Evolutionary conservation across 2,797 vertebrate genomes (phyloP).

Genomic region (Coregonus ussuriensis): DNA sequence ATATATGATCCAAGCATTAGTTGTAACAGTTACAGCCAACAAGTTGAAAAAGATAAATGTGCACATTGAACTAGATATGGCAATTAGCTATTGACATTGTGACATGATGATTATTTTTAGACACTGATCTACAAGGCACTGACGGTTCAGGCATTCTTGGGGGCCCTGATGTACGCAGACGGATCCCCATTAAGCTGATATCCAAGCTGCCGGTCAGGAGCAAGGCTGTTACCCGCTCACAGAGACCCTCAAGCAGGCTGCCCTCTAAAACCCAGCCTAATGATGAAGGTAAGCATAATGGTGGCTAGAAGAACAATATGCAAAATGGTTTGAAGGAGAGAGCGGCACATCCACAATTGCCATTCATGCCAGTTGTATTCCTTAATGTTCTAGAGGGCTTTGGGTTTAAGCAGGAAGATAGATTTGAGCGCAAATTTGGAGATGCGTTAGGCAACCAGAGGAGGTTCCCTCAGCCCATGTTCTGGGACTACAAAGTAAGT

Average conservation of each 20-base stretch:
- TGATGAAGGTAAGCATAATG: conserved; percentile 81
- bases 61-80: too few relatives aligned
- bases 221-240: conserved; percentile 81
- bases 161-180: conserved; percentile 92
- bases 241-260: conserved; percentile 80
- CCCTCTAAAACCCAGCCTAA: conserved; percentile 81
- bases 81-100: too few relatives aligned
- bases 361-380: too few relatives aligned
- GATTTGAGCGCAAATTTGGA: conserved; percentile 90
- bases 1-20: too few relatives aligned
- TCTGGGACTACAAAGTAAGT: conserved; percentile 96
- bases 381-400: conserved; percentile 79
- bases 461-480: conserved; percentile 87
- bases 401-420: conserved; percentile 90
- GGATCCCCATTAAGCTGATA: conserved; percentile 97
- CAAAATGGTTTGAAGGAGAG: too few relatives aligned
- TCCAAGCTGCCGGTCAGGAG: conserved; percentile 89
- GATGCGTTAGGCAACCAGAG: conserved; percentile 87
- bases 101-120: conserved; percentile 58
- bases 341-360: too few relatives aligned
- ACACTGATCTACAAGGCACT: conserved; percentile 98
- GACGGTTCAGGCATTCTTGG: conserved; percentile 93
- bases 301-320: too few relatives aligned
- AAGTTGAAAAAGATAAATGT: too few relatives aligned
- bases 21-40: too few relatives aligned